Evolutionary conservation across 1,140 invertebrate species (phyloP).

Genomic region (Eubasilissa regina): DNA sequence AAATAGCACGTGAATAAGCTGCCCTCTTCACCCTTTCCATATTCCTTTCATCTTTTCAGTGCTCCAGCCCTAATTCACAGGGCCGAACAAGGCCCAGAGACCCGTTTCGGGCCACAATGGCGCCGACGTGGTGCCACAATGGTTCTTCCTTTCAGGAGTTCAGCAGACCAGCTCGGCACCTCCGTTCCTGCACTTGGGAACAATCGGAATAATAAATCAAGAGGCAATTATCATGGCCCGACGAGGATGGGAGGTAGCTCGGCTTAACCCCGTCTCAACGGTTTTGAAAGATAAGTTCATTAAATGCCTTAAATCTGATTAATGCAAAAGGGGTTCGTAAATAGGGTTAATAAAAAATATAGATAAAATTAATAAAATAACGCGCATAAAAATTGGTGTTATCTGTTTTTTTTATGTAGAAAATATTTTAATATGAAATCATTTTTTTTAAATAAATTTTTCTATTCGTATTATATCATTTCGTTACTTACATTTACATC

Average conservation of each 20-base stretch:
- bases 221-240: constrained; percentile 23
- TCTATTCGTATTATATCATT: too few relatives aligned
- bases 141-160: constrained; percentile 34
- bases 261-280: neutral
- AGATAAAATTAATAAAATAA: too few relatives aligned
- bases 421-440: too few relatives aligned
- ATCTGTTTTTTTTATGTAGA: too few relatives aligned
- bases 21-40: neutral
- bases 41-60: neutral
- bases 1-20: neutral
- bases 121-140: constrained; percentile 23
- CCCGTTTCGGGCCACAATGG: constrained; percentile 14
- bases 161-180: constrained; percentile 31
- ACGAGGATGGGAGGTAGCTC: neutral
- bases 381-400: too few relatives aligned
- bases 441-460: too few relatives aligned
- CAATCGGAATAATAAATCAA: constrained; percentile 42
- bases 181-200: constrained; percentile 39
- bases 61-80: neutral
- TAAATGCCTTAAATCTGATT: too few relatives aligned
- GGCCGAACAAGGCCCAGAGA: neutral
- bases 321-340: too few relatives aligned
- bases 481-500: too few relatives aligned
- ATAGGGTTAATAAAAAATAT: too few relatives aligned
- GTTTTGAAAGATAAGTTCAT: neutral